Evolutionary conservation across 2,113 vertebrate genomes (phyloP).

Genomic region (Clarias batrachus): DNA sequence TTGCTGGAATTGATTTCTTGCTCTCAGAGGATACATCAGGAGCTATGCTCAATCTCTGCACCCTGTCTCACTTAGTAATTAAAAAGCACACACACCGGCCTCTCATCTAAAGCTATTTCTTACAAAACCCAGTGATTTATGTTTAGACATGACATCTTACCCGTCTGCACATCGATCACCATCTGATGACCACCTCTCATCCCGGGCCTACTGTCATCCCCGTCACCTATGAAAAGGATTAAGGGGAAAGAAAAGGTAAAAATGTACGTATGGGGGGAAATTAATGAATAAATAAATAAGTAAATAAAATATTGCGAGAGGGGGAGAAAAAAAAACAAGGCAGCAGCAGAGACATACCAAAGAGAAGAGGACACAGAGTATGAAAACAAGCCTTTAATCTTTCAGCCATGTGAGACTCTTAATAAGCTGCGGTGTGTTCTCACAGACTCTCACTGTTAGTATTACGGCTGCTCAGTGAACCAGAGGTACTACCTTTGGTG

Average conservation of each 20-base stretch:
- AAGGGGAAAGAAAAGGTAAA: not conserved
- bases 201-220: conserved; percentile 92
- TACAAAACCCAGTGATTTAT: not conserved
- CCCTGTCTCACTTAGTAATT: not conserved
- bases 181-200: conserved; percentile 99
- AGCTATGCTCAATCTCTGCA: not conserved
- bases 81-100: not conserved
- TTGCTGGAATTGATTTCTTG: conserved; percentile 26
- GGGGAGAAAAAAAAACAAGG: not conserved
- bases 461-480: conserved; percentile 12
- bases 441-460: not conserved
- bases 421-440: conserved; percentile 21
- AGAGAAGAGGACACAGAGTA: conserved; percentile 2
- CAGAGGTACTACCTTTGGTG: conserved; percentile 84
- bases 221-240: conserved; percentile 77
- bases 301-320: not conserved
- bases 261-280: no score
- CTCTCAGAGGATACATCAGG: not conserved
- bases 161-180: conserved; percentile 98
- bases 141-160: conserved; percentile 68
- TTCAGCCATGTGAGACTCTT: conserved; percentile 21
- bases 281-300: not conserved
- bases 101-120: not conserved
- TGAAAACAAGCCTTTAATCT: conserved; percentile 48
- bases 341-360: not conserved